phyloP scores from a whole-genome alignment of 2,888 invertebrate species.

The Drosophila borealis region DNA sequence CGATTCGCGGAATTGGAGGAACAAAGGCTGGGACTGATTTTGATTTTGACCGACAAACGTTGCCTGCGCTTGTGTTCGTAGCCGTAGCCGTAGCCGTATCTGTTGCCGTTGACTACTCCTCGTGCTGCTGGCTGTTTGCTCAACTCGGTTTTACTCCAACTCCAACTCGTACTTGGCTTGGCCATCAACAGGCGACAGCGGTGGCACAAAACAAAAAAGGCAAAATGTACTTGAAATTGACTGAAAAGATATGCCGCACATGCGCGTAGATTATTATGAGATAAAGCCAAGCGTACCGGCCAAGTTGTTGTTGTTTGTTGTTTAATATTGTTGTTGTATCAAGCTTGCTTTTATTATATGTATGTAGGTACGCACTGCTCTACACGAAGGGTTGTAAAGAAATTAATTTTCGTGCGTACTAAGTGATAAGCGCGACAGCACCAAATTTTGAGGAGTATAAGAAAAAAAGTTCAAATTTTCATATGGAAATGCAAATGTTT shows the following conservation, averaged over 20 bases:
- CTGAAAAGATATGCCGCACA: constrained; percentile 79
- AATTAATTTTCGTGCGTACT: not conserved
- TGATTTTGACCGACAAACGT: constrained; percentile 84
- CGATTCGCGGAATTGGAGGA: constrained; percentile 82
- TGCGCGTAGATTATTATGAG: constrained; percentile 78
- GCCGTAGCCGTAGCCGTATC: constrained; percentile 30
- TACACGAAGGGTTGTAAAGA: not conserved
- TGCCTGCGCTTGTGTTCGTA: constrained; percentile 68
- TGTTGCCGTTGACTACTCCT: constrained; percentile 43
- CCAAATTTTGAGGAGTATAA: too few species aligned
- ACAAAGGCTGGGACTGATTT: constrained; percentile 79
- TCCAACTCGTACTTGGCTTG: constrained; percentile 24
- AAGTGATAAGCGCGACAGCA: too few species aligned
- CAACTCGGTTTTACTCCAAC: constrained; percentile 39
- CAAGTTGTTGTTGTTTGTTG: constrained; percentile 24
- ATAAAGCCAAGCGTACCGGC: constrained; percentile 58
- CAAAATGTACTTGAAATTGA: constrained; percentile 78
- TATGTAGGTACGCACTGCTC: not conserved
- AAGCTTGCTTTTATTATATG: constrained; percentile 15
- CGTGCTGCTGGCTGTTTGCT: constrained; percentile 37
- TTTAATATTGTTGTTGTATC: constrained; percentile 14
- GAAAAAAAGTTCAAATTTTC: too few species aligned
- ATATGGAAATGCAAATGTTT: too few species aligned
- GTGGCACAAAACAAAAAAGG: constrained; percentile 60
- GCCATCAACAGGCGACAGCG: constrained; percentile 57